Percentiles rank a stretch among this genome's conserved stretches.
These are phyloP conservation scores for Agrochola litura DNA, from an alignment of 2,888 invertebrate genomes.

Conservation along the genomic window DNA sequence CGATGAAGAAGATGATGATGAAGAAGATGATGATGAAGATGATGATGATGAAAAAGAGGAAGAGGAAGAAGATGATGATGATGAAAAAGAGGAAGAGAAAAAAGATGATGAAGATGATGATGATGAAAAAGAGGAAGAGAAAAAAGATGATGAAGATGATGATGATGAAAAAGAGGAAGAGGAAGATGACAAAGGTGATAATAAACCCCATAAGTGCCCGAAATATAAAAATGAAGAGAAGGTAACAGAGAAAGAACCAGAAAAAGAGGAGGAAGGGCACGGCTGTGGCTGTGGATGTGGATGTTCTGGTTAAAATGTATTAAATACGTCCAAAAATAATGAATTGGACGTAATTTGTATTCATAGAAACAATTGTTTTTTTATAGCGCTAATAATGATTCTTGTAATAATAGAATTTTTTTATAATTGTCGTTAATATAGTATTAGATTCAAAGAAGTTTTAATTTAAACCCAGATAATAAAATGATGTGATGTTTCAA, in stretches of 20 bases:
- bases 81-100: background rate
- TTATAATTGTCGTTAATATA: too few species aligned
- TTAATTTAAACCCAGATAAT: background rate
- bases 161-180: too few species aligned
- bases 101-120: background rate
- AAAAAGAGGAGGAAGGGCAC: background rate
- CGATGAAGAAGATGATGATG: background rate
- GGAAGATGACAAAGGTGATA: too few species aligned
- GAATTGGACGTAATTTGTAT: background rate
- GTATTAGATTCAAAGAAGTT: too few species aligned
- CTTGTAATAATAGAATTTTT: too few species aligned
- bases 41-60: background rate
- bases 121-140: accelerated
- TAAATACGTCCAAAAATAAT: background rate
- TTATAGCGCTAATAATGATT: background rate
- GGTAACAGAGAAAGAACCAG: background rate
- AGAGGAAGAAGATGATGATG: background rate
- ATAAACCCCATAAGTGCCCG: background rate
- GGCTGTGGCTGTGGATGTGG: slow-evolving; percentile 26
- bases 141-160: background rate
- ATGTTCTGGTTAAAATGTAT: slow-evolving; percentile 23
- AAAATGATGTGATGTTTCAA: background rate
- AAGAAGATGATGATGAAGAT: too few species aligned
- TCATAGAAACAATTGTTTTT: background rate
- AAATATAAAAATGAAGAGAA: background rate